phyloP scores from a whole-genome alignment of 1,140 invertebrate genomes.

The Callitettix versicolor region DNA sequence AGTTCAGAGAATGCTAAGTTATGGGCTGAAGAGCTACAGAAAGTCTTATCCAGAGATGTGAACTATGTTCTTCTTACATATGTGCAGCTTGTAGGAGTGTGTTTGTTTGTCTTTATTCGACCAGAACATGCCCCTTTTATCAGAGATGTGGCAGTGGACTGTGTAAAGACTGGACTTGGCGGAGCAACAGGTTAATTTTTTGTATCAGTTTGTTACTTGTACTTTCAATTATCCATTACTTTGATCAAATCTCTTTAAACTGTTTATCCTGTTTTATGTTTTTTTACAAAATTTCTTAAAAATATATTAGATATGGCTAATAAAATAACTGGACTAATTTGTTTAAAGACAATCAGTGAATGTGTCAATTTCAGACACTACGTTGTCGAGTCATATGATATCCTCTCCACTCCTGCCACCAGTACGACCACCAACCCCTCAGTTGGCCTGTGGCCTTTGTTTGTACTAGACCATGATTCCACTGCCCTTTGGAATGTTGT shows the following conservation, averaged over 20 bases:
- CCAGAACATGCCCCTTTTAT: slow-evolving; percentile 78
- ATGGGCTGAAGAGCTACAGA: slow-evolving; percentile 90
- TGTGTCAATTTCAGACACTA: too few relatives aligned
- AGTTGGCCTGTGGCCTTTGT: too few relatives aligned
- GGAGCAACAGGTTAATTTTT: slow-evolving; percentile 81
- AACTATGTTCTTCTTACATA: slow-evolving; percentile 87
- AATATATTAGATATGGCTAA: too few relatives aligned
- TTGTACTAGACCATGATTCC: too few relatives aligned
- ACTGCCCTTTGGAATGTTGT: too few relatives aligned
- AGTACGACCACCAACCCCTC: too few relatives aligned
- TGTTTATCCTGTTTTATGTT: too few relatives aligned
- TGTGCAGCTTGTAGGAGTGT: slow-evolving; percentile 94
- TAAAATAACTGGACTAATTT: too few relatives aligned
- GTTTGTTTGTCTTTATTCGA: slow-evolving; percentile 86
- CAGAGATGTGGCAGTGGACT: slow-evolving; percentile 84
- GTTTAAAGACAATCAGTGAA: too few relatives aligned
- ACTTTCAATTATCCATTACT: background rate
- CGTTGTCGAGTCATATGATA: too few relatives aligned
- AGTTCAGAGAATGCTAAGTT: slow-evolving; percentile 89
- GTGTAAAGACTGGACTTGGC: slow-evolving; percentile 93
- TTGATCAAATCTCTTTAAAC: background rate
- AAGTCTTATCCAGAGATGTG: slow-evolving; percentile 78
- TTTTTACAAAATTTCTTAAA: too few relatives aligned
- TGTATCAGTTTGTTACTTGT: slow-evolving; percentile 16
- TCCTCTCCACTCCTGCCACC: too few relatives aligned